These are phyloP conservation scores for Psophia crepitans DNA, from an alignment of 2,113 vertebrate genomes.

Conservation along the genomic window DNA sequence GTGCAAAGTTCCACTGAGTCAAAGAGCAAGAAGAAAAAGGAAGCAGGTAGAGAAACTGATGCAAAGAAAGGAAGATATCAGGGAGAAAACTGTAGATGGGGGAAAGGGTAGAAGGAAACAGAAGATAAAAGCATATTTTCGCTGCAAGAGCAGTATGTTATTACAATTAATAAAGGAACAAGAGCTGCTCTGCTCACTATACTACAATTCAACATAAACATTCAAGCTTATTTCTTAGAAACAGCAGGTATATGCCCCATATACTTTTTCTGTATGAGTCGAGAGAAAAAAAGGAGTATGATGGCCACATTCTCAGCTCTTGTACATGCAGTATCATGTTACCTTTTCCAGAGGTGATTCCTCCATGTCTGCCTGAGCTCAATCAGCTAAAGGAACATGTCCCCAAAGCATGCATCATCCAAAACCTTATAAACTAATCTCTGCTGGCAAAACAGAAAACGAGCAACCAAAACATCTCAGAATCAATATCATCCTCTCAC, in stretches of 20 bases:
- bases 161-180: not conserved
- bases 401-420: not conserved
- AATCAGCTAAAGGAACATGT: not conserved
- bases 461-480: not conserved
- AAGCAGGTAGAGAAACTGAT: not conserved
- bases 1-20: fast-evolving
- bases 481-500: not conserved
- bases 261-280: not conserved
- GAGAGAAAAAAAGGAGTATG: not conserved
- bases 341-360: not conserved
- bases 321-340: not conserved
- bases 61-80: not conserved
- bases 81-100: not conserved
- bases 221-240: not conserved
- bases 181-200: not conserved
- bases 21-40: not conserved
- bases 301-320: not conserved
- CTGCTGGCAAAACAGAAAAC: not conserved
- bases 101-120: not conserved
- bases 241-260: not conserved
- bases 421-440: not conserved
- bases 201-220: fast-evolving
- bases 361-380: not conserved
- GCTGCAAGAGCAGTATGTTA: not conserved
- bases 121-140: not conserved